Evolutionary conservation across 2,113 vertebrate genomes (phyloP).

Genomic region (Tautogolabrus adspersus): DNA sequence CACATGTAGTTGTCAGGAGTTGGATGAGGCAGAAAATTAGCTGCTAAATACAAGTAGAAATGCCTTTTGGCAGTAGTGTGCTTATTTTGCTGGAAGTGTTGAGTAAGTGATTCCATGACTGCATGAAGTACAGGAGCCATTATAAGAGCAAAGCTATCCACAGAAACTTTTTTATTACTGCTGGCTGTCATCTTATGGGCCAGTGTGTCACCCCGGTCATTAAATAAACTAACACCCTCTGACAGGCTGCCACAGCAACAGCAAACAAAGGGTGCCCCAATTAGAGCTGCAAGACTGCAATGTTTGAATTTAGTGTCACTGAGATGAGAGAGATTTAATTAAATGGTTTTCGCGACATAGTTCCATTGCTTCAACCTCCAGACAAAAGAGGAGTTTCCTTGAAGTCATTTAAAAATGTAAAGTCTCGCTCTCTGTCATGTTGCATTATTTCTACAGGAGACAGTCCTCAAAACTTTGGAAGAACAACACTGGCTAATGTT

Average conservation of each 20-base stretch:
- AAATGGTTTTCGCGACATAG: slow-evolving; percentile 33
- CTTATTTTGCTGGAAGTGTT: slow-evolving; percentile 57
- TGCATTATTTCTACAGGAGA: slow-evolving; percentile 85
- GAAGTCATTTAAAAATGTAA: slow-evolving; percentile 35
- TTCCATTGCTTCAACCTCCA: slow-evolving; percentile 48
- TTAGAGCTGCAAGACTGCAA: slow-evolving; percentile 39
- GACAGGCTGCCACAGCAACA: slow-evolving; percentile 61
- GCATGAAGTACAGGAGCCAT: slow-evolving; percentile 39
- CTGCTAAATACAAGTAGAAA: slow-evolving; percentile 62
- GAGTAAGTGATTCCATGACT: slow-evolving; percentile 61
- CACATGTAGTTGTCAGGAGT: slow-evolving; percentile 55
- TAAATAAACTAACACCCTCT: slow-evolving; percentile 55
- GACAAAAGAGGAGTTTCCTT: slow-evolving; percentile 43
- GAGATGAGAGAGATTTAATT: slow-evolving; percentile 37
- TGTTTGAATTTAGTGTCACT: slow-evolving; percentile 45
- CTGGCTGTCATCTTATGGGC: slow-evolving; percentile 64
- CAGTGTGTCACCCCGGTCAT: slow-evolving; percentile 61
- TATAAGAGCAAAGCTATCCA: slow-evolving; percentile 45
- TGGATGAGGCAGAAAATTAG: slow-evolving; percentile 22
- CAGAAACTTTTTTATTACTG: slow-evolving; percentile 57
- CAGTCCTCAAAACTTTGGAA: slow-evolving; percentile 92
- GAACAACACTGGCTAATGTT: slow-evolving; percentile 95
- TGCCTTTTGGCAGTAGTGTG: slow-evolving; percentile 57
- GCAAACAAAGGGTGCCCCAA: slow-evolving; percentile 59
- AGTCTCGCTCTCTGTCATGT: slow-evolving; percentile 56